A percentile compares a stretch with the other conserved stretches of the same genome.
Evolutionary conservation across 2,888 invertebrate species (phyloP).

Genomic region (Cerastoderma edule): DNA sequence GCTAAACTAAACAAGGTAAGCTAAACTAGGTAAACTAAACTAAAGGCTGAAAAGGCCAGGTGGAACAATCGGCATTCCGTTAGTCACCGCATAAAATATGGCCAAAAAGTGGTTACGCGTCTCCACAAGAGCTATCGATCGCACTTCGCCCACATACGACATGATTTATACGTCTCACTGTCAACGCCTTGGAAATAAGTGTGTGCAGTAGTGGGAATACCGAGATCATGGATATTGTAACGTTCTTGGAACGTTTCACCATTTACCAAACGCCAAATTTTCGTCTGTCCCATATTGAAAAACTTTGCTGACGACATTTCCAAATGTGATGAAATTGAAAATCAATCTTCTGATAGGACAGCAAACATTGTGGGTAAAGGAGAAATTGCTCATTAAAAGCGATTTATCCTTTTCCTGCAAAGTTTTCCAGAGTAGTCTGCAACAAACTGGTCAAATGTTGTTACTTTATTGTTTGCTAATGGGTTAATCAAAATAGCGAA

Average conservation of each 20-base stretch:
- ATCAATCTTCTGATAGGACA: neutral
- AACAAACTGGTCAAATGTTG: too few species aligned
- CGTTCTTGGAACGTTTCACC: neutral
- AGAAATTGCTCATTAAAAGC: neutral
- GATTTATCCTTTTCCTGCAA: neutral
- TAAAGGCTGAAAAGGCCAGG: too few species aligned
- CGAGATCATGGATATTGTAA: neutral
- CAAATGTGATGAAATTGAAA: neutral
- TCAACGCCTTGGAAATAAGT: neutral
- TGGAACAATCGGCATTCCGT: too few species aligned
- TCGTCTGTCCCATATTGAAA: neutral
- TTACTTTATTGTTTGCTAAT: too few species aligned
- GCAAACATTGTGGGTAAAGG: constrained; percentile 10
- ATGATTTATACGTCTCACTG: neutral
- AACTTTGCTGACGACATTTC: neutral
- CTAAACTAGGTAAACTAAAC: too few species aligned
- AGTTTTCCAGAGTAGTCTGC: too few species aligned
- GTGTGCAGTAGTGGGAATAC: neutral
- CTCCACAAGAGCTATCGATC: neutral
- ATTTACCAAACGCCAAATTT: neutral
- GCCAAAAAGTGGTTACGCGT: neutral
- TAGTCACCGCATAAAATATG: too few species aligned
- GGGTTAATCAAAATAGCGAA: too few species aligned
- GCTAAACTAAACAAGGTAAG: too few species aligned
- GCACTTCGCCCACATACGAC: neutral